phyloP scores from a whole-genome alignment of 2,888 invertebrate species.

The Drosophila austrosaltans region DNA sequence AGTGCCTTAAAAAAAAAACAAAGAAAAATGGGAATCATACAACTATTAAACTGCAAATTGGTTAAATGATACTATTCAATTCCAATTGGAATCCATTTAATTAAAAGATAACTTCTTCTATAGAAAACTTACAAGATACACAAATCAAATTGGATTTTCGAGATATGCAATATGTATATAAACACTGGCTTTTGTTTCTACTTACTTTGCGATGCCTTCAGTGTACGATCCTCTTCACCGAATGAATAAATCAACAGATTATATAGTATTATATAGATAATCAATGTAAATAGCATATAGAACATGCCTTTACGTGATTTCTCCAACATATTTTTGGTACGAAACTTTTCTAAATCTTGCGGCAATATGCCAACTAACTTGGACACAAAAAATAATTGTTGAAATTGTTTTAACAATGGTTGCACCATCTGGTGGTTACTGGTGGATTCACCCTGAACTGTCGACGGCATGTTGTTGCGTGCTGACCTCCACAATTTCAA shows the following conservation, averaged over 20 bases:
- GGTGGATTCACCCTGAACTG: background rate
- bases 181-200: conserved; percentile 12
- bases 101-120: background rate
- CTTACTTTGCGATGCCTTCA: conserved; percentile 81
- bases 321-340: conserved; percentile 66
- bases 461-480: conserved; percentile 58
- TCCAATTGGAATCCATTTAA: conserved; percentile 1
- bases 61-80: too few relatives aligned
- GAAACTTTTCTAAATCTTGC: conserved; percentile 74
- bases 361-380: conserved; percentile 82
- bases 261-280: conserved; percentile 69
- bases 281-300: conserved; percentile 67
- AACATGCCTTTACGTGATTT: conserved; percentile 78
- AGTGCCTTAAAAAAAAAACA: conserved; percentile 67
- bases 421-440: conserved; percentile 47
- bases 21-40: too few relatives aligned
- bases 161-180: background rate
- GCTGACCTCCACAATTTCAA: conserved; percentile 24
- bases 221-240: conserved; percentile 73
- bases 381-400: conserved; percentile 77
- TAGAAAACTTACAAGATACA: background rate
- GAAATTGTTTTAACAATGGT: conserved; percentile 76
- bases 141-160: background rate
- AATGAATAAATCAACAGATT: conserved; percentile 79
- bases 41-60: too few relatives aligned